Evolutionary conservation across 2,797 vertebrate species (phyloP).

Genomic region (Yasuhikotakia modesta): DNA sequence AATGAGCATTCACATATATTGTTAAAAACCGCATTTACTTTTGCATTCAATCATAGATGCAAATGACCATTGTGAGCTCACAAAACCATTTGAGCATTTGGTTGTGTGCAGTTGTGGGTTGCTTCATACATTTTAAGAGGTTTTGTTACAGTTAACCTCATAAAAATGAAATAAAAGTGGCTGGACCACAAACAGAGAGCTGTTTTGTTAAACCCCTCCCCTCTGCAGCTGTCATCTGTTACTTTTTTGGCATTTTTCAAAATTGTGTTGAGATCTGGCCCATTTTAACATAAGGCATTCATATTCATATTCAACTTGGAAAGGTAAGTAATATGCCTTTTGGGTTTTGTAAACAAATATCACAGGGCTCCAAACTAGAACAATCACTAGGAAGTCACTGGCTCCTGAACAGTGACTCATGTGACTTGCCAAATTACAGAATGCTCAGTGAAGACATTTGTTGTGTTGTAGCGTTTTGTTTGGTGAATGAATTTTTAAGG

Average conservation of each 20-base stretch:
- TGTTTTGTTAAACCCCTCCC: neutral
- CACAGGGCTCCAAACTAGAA: neutral
- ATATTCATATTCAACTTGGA: neutral
- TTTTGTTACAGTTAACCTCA: neutral
- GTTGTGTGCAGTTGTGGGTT: neutral
- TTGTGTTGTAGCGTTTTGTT: neutral
- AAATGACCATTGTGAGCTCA: neutral
- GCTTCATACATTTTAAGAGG: neutral
- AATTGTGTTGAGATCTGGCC: neutral
- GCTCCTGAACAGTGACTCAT: neutral
- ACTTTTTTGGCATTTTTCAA: neutral
- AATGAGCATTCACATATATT: neutral
- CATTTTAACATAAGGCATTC: neutral
- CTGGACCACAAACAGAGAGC: neutral
- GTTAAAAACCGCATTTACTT: constrained; percentile 1
- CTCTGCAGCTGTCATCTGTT: neutral
- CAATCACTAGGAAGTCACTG: neutral
- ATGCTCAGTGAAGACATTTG: neutral
- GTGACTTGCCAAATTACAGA: neutral
- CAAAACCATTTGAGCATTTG: neutral
- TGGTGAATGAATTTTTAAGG: neutral
- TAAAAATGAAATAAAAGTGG: constrained; percentile 6
- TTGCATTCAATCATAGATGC: neutral
- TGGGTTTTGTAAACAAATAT: constrained; percentile 6
- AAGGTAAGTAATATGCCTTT: constrained; percentile 5